Base-by-base conservation (phyloP, 2,797 vertebrate genomes). In the Oreortyx pictus region DNA sequence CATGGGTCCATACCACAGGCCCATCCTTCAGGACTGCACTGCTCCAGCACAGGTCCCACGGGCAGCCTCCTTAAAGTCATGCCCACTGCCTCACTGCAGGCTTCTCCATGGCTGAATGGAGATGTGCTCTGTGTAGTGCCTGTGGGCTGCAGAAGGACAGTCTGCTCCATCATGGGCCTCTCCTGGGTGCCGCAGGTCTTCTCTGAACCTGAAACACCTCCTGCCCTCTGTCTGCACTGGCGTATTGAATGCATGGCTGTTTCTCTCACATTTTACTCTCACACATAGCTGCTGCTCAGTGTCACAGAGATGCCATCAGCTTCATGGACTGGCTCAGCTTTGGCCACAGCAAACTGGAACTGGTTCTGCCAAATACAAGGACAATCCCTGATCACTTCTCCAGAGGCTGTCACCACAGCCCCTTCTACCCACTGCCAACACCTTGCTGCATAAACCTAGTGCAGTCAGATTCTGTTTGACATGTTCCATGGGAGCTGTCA, bases 1-100 rank as follows among this genome's bases (percentile, higher is more conserved):
- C 1, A 0, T 44, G 44, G 47, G 7, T 61, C 14, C 22, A 12
- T 56, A 49, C 1, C 3, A 50, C 14, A 31, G 9, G 16, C 25
- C n/a, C 18, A 0, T 24, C 6, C 6, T 52, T 83, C 46, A 54
- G 56, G 27, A 52, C 50, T 29, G 25, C 14, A 12, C 39, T 65
- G 46, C 35, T 70, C 31, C 73, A 47, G 25, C 9, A 2, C 7
- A 4, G 35, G 25, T 27, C 27, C 27, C 27, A 10, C 6, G 9
- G 50, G 16, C 50, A 31, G 31, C 54, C 31, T 57, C 54, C 19
- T n/a, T 31, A 31, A 20, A 11, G 19, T 31, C 19, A 57, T 19
- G 20, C n/a, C 54, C 31, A 13, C 54, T 56, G 31, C 54, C 29
- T n/a, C 31, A 56, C 31, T 20, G 31, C 16, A 7, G 31, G 24